Base-by-base conservation (phyloP, 2,797 vertebrate genomes). In the Kryptopterus vitreolus region DNA sequence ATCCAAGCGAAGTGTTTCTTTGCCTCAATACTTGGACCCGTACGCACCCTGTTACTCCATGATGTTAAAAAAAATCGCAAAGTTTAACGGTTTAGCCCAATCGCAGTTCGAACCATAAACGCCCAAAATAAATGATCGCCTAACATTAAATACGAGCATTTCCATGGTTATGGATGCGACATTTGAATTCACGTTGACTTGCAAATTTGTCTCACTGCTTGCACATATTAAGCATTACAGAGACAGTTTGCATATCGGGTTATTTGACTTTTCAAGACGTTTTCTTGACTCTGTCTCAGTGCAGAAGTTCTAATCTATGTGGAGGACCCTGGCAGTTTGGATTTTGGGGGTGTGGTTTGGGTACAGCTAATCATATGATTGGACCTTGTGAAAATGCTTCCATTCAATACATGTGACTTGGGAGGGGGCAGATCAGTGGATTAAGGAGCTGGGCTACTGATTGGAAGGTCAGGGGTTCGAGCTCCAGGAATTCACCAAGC, bases 181-280 rank as follows among this genome's bases (percentile, higher is more conserved):
- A 73, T 73, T 58, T 73, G 22, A 57, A 73, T 22, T 73, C 33
- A 24, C 13, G 38, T 58, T 43, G 50, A 61, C 24, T 62, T 76
- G 73, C 57, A 76, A 61, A 48, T 24, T n/a, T 76, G 57, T 46
- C 16, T 46, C n/a, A 11, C 55, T 75, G 35, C 38, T 24, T 20
- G 57, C 73, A 76, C 38, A 48, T 29, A 16, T 38, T 62, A 48
- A 29, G 57, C 61, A 61, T 48, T 61, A 76, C 38, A 29, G 18
- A 48, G 11, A 22, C 24, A 31, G 16, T 48, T 76, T 62, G 57
- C 73, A 61, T 59, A 31, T 46, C 16, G 20, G 57, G 73, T 76
- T 57, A 76, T 76, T 57, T 61, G 73, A 62, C 35, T 38, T 61
- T 46, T 12, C 26, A 48, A 61, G 70, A 59, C 26, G n/a, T 59